Percentiles rank a stretch among this genome's conserved stretches.
Evolutionary conservation across 2,113 vertebrate genomes (phyloP).

Genomic region (Solea solea): DNA sequence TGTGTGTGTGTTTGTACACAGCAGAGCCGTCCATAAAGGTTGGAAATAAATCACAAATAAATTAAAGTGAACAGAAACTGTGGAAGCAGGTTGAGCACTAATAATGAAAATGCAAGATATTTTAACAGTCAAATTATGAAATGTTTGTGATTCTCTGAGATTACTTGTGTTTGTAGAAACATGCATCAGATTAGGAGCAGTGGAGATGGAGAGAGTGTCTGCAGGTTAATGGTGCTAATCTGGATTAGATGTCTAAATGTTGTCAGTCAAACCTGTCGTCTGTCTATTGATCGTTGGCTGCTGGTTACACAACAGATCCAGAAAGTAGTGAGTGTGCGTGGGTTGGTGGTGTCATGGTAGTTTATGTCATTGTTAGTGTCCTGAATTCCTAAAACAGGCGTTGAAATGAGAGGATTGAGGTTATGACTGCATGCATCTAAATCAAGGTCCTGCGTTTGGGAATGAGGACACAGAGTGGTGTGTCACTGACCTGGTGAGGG

Average conservation of each 20-base stretch:
- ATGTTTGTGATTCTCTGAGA: not conserved
- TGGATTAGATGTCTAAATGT: constrained; percentile 69
- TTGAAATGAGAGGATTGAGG: constrained; percentile 42
- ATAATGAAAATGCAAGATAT: not conserved
- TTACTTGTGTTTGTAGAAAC: not conserved
- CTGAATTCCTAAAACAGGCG: not conserved
- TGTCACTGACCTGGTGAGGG: constrained; percentile 46
- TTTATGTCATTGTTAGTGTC: too few species aligned
- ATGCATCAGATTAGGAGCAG: constrained; percentile 15
- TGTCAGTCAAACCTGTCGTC: constrained; percentile 39
- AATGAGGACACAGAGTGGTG: constrained; percentile 51
- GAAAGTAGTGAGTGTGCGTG: constrained; percentile 13
- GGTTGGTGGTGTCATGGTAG: too few species aligned
- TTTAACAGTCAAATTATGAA: not conserved
- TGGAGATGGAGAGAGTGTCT: constrained; percentile 25
- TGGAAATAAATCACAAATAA: not conserved
- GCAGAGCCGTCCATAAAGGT: constrained; percentile 1
- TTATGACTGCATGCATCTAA: constrained; percentile 31
- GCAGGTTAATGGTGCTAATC: constrained; percentile 54
- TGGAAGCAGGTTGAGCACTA: not conserved
- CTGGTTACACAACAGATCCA: constrained; percentile 60
- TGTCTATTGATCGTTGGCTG: constrained; percentile 54
- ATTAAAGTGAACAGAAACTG: not conserved
- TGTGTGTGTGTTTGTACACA: constrained; percentile 20
- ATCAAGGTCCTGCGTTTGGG: constrained; percentile 24